Conservation (phyloP, 1,140 invertebrate genomes). For the Onthophagus taurus region DNA sequence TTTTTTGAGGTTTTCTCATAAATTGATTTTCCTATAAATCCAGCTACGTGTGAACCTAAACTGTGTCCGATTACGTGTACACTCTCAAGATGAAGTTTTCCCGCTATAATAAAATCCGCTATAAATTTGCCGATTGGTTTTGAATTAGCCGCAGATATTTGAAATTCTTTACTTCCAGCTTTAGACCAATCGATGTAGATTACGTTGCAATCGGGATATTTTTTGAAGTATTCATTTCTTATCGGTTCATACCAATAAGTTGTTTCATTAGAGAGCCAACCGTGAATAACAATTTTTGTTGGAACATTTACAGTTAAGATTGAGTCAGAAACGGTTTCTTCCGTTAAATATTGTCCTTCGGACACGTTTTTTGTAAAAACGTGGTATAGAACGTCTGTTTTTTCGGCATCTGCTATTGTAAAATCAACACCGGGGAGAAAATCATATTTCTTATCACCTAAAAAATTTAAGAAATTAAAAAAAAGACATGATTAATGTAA, state of each 20-base stretch:
- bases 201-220: slow-evolving; percentile 52
- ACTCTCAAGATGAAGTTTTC: slow-evolving; percentile 29
- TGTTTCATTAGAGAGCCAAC: slow-evolving; percentile 39
- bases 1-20: slow-evolving; percentile 35
- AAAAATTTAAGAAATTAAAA: too few species aligned
- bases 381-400: slow-evolving; percentile 3
- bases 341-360: background rate
- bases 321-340: background rate
- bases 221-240: slow-evolving; percentile 43
- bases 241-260: slow-evolving; percentile 36
- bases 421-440: too few species aligned
- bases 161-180: slow-evolving; percentile 33
- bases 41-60: slow-evolving; percentile 48
- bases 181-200: slow-evolving; percentile 55
- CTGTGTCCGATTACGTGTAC: slow-evolving; percentile 50
- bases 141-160: background rate
- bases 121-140: slow-evolving; percentile 1
- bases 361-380: background rate
- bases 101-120: slow-evolving; percentile 28
- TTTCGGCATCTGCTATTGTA: slow-evolving; percentile 1
- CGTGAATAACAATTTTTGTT: slow-evolving; percentile 41
- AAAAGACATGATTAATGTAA: too few species aligned
- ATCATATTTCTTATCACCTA: too few species aligned
- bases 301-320: background rate
- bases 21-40: slow-evolving; percentile 41